Base-by-base conservation (phyloP, 2,113 vertebrate genomes). In the Camelus dromedarius region DNA sequence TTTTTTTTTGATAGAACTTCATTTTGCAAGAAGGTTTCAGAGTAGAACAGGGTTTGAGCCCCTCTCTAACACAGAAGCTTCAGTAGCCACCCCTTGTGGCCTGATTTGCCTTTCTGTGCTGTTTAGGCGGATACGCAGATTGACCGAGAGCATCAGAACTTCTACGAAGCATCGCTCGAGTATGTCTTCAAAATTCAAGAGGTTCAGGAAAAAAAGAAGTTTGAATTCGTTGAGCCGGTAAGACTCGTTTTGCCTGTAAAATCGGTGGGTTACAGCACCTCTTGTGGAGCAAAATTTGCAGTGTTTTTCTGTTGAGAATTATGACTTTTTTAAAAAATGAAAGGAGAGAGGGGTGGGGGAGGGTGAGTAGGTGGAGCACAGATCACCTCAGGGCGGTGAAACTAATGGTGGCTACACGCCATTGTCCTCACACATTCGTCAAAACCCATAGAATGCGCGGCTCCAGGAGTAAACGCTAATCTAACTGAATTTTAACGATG, bases 131-230 rank as follows among this genome's bases (percentile, higher is more conserved):
- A 99, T 98, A 98, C 98, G 19, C 99, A 99, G 98, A 99, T 99
- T 98, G 99, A 99, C 97, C 99, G 99, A 98, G 99, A 99, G 95
- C 99, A 99, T 95, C 99, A 99, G 84, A 99, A 99, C 97, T 99
- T 99, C 93, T 99, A 99, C 77, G 99, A 99, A 67, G 99, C 99
- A 0, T 99, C 99, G 1, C 98, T 99, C 48, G 99, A 99, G 97
- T 99, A 99, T 58, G 99, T 99, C 96, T 99, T 99, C 98, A 99
- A 99, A 99, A 99, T 99, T 96, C 99, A 99, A 97, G 99, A 99
- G 98, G 99, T 99, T 46, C 99, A 99, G 97, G 99, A 99, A 80
- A 99, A 99, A 98, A 99, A 99, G 99, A 99, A 99, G 93, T 99
- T 99, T 98, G 99, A 99, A 98, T 99, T 99, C 98, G 99, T 99